Base-by-base conservation (phyloP, 2,113 vertebrate species). In the Gila orcuttii region DNA sequence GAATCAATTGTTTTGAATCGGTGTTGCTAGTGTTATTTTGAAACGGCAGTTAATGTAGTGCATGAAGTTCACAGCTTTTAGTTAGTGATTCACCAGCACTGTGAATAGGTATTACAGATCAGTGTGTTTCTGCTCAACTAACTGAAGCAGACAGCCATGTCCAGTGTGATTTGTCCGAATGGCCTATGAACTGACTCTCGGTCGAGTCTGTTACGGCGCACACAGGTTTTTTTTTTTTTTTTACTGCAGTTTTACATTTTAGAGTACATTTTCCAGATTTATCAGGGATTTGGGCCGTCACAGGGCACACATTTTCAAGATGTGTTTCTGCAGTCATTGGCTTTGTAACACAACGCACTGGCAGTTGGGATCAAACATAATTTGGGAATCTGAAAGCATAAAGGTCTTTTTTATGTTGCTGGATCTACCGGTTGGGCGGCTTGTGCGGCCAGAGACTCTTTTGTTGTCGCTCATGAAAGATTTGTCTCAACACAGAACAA, bases 391-490 rank as follows among this genome's bases (percentile, higher is more conserved):
- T 75, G 73, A 77, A 23, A 81, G 21, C 42, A 52, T 23, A 82
- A 82, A 42, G 64, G 17, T 55, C 21, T 82, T 68, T 68, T 82
- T 64, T 68, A 39, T 71, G 15, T 71, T 0, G 33, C 28, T 50
- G 57, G 31, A 39, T 57, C 23, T 83, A 52, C 25, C 33, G 45
- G 80, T 81, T 66, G 36, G 55, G 79, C 8, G 15, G 76, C 59
- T 86, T 21, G 28, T 85, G 78, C 77, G 52, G 31, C 52, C n/a
- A 3, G 39, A 21, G 45, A 42, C 6, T 87, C 83, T 85, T 87
- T 79, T 87, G 86, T 87, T 85, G 59, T 33, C 42, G 47, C 76
- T 69, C 79, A 75, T 85, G 79, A 87, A 75, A 68, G 86, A 45
- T 45, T 25, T 31, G 74, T 71, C 78, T 85, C 73, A 85, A 68